phyloP scores from a whole-genome alignment of 2,888 invertebrate species.

The Phrixothrix hirtus region DNA sequence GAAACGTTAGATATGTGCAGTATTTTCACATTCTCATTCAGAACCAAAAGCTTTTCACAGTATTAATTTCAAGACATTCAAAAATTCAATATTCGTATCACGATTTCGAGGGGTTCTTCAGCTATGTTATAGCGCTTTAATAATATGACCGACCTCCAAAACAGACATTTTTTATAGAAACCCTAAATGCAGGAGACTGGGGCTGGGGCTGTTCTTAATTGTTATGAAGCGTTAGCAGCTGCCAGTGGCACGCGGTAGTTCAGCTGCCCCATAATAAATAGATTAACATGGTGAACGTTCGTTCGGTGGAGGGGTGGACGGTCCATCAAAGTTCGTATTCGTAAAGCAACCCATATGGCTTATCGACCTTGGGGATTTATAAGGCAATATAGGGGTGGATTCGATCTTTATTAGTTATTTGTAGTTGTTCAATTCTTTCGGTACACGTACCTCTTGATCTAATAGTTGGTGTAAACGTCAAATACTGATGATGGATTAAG shows the following conservation, averaged over 20 bases:
- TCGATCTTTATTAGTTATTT: conserved; percentile 22
- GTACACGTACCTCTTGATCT: conserved; percentile 11
- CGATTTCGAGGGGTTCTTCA: conserved; percentile 7
- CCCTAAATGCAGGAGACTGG: conserved; percentile 7
- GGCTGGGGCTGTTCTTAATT: conserved; percentile 29
- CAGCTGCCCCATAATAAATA: conserved; percentile 39
- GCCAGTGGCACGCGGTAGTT: conserved; percentile 37
- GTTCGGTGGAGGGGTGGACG: conserved; percentile 15
- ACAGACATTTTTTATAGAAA: conserved; percentile 19
- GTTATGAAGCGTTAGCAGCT: conserved; percentile 38
- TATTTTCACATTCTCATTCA: not conserved
- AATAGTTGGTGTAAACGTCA: conserved; percentile 18
- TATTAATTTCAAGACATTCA: not conserved
- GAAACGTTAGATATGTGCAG: too few species aligned
- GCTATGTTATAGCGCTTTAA: conserved; percentile 9
- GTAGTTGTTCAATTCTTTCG: conserved; percentile 19
- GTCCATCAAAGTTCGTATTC: conserved; percentile 18
- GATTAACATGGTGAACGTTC: conserved; percentile 32
- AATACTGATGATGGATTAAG: conserved; percentile 16
- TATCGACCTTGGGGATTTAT: conserved; percentile 23
- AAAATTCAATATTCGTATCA: conserved; percentile 15
- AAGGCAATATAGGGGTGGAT: conserved; percentile 18
- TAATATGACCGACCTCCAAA: conserved; percentile 17
- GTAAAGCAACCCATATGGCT: conserved; percentile 27
- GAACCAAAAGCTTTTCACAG: not conserved